Base-by-base conservation (phyloP, 1,140 invertebrate genomes). In the Caenorhabditis remanei region DNA sequence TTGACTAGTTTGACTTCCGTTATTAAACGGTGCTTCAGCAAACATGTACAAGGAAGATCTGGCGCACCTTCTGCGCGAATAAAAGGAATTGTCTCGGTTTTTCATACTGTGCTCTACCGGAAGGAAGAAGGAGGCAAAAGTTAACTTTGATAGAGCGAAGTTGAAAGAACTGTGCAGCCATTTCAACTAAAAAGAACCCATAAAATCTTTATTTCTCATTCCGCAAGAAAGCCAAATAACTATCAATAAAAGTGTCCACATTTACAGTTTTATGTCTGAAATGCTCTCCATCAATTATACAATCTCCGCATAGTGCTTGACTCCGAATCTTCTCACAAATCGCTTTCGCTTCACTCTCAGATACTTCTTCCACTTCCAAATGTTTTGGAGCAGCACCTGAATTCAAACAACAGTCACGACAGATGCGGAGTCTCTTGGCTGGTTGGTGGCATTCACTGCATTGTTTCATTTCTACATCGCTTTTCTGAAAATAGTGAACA, bases 261-360 rank as follows among this genome's bases (percentile, higher is more conserved):
- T 43, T 14, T 19, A 43, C 41, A 4, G 71, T 79, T 13, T 48
- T 21, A 79, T 79, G 71, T 24, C 21, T 50, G 14, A 79, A 50
- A 24, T 79, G 71, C 13, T 19, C 71, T 50, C 32, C n/a, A 24
- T 79, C 71, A n/a, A 79, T 79, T 1, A 79, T n/a, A 32, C 71
- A 79, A 50, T 79, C 71, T 24, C 71, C 71, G n/a, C 71, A 79
- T 5, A 79, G n/a, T 14, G 46, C 71, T 11, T 79, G n/a, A 24
- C n/a, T n/a, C 7, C 46, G 46, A 53, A 79, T 79, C 6, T 50
- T 79, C 11, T 50, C 14, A 24, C 13, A 43, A 9, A 48, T 32
- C 32, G 32, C 21, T 11, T 24, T n/a, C 13, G 50, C 71, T 9
- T 46, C n/a, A 79, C 53, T 24, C n/a, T 19, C 71, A 2, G 3